Conservation (phyloP, 1,140 invertebrate species). For the Drosophila melanica region DNA sequence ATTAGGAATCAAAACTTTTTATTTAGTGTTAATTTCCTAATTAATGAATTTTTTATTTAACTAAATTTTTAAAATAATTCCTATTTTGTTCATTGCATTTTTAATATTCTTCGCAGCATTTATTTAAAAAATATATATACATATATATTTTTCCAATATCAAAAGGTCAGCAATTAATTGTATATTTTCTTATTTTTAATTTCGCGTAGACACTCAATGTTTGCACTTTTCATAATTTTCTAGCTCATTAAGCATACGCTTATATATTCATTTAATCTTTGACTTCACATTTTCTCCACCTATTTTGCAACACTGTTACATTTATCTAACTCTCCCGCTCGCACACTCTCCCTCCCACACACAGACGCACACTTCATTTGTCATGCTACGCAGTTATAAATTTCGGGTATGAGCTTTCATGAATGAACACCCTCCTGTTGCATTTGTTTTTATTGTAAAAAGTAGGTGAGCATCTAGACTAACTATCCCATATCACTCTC, state of each 20-base stretch:
- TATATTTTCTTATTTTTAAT: background rate
- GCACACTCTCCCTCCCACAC: background rate
- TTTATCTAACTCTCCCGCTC: background rate
- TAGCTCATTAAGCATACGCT: constrained; percentile 1
- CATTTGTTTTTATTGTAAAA: constrained; percentile 75
- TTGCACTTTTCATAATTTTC: background rate
- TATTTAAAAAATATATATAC: background rate
- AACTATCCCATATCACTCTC: constrained; percentile 26
- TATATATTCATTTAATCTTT: constrained; percentile 11
- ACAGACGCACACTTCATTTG: background rate
- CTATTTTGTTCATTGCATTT: too few relatives aligned
- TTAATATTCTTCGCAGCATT: too few relatives aligned
- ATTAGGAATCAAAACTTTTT: too few relatives aligned
- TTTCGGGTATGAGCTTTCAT: constrained; percentile 60
- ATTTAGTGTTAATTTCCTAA: too few relatives aligned
- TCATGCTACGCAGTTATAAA: constrained; percentile 23
- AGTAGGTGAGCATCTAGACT: constrained; percentile 27
- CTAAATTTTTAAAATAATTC: too few relatives aligned
- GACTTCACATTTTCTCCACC: constrained; percentile 16
- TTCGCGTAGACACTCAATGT: background rate
- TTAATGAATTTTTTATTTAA: too few relatives aligned
- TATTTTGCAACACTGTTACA: constrained; percentile 12
- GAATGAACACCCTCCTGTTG: constrained; percentile 82
- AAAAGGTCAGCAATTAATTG: background rate
- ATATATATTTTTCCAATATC: background rate